These are phyloP conservation scores for Aphaenogaster rudis DNA, from an alignment of 1,140 invertebrate genomes.

Conservation along the genomic window DNA sequence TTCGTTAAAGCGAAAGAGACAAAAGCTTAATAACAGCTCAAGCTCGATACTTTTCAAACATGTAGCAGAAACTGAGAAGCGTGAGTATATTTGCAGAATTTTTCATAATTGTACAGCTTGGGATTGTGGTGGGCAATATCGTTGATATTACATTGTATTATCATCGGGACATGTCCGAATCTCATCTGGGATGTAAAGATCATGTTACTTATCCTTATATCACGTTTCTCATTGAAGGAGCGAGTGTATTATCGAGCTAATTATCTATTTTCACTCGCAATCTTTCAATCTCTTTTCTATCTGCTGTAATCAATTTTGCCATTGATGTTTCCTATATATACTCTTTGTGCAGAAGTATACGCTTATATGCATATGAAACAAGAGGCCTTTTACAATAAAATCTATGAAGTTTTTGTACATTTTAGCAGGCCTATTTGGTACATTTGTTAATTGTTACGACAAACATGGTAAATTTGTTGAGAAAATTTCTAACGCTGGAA, in stretches of 20 bases:
- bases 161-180: conserved; percentile 31
- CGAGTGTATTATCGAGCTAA: neutral
- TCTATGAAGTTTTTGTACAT: conserved; percentile 55
- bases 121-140: conserved; percentile 59
- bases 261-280: conserved; percentile 14
- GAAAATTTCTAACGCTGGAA: conserved; percentile 43
- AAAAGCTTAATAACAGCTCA: conserved; percentile 88
- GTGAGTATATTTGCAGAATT: conserved; percentile 87
- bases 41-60: conserved; percentile 86
- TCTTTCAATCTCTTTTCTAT: conserved; percentile 24
- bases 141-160: conserved; percentile 50
- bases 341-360: conserved; percentile 24
- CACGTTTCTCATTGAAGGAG: conserved; percentile 36
- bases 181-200: conserved; percentile 23
- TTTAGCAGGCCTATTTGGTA: conserved; percentile 46
- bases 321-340: conserved; percentile 30
- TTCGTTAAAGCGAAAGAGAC: conserved; percentile 80
- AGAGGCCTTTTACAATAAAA: conserved; percentile 54
- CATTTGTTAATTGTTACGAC: conserved; percentile 73
- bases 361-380: conserved; percentile 44
- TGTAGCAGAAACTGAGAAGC: conserved; percentile 87
- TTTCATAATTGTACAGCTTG: conserved; percentile 71
- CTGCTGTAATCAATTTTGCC: conserved; percentile 59
- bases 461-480: conserved; percentile 63
- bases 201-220: conserved; percentile 33